Percentiles rank a stretch among this genome's conserved stretches.
phyloP scores from a whole-genome alignment of 2,797 vertebrate species.

The Eulemur coronatus region DNA sequence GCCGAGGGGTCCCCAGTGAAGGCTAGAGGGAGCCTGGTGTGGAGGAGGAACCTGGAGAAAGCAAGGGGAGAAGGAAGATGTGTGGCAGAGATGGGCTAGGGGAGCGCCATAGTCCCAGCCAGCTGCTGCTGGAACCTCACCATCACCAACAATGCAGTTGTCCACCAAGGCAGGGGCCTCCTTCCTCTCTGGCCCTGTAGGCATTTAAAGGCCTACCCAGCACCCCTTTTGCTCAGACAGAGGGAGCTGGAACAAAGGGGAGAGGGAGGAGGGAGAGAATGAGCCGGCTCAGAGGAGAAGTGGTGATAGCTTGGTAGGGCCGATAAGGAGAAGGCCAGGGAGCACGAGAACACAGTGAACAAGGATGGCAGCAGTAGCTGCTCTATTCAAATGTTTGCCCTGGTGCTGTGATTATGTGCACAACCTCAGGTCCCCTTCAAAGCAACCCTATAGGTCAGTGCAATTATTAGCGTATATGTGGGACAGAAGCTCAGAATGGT shows the following conservation, averaged over 20 bases:
- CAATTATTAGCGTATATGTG: background rate
- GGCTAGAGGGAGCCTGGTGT: background rate
- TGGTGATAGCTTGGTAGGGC: background rate
- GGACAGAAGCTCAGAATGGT: background rate
- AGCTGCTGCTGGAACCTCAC: background rate
- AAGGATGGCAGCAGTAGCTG: background rate
- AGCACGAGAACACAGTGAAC: background rate
- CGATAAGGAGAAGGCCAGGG: background rate
- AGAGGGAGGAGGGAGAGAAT: background rate
- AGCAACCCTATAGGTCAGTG: background rate
- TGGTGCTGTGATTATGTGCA: background rate
- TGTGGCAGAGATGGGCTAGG: fast-evolving
- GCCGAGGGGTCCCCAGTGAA: background rate
- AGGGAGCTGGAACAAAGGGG: background rate
- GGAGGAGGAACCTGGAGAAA: background rate
- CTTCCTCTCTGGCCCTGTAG: background rate
- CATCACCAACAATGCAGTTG: background rate
- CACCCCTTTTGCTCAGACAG: background rate
- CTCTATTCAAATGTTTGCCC: background rate
- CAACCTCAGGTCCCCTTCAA: background rate
- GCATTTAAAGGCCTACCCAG: background rate
- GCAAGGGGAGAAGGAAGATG: background rate
- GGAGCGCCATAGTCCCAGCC: background rate
- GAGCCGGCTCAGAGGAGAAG: background rate
- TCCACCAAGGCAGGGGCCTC: background rate